Evolutionary conservation across 37 sponge, comb jelly and placozoan genomes (phyloP).

Genomic region (Haliclona indistincta): DNA sequence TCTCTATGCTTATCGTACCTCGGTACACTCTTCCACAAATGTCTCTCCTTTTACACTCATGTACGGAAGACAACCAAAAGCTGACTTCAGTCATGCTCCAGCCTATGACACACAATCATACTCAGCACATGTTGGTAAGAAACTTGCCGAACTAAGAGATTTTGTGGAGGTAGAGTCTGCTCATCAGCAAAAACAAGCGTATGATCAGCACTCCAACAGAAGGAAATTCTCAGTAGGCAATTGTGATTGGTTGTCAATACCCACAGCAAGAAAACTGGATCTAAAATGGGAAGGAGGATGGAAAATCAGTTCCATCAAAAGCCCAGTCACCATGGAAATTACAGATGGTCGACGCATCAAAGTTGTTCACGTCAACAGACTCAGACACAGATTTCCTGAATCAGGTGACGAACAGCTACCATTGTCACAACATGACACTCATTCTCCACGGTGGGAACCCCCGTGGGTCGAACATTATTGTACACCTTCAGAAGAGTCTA

Average conservation of each 20-base stretch:
- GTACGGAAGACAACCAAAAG: conserved; percentile 53
- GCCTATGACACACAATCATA: conserved; percentile 38
- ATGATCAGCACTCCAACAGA: conserved; percentile 19
- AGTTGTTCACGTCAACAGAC: conserved; percentile 32
- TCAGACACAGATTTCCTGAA: conserved; percentile 18
- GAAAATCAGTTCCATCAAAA: conserved; percentile 20
- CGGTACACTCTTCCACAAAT: conserved; percentile 45
- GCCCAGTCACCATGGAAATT: conserved; percentile 22
- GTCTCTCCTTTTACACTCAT: conserved; percentile 59
- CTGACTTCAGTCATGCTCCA: background rate
- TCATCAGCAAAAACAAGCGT: conserved; percentile 20
- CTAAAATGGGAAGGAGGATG: conserved; percentile 69
- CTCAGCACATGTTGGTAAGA: conserved; percentile 2
- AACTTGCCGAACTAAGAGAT: conserved; percentile 38
- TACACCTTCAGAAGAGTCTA: no score
- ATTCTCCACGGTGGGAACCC: no score
- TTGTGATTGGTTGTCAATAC: conserved; percentile 59
- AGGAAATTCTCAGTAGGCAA: conserved; percentile 40
- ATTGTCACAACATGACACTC: no score
- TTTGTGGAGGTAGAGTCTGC: conserved; percentile 35
- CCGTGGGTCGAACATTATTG: no score
- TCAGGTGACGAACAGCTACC: no score
- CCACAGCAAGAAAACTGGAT: conserved; percentile 64
- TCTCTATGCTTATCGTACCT: conserved; percentile 35
- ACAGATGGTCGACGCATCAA: conserved; percentile 28